Conservation (phyloP, 2,113 vertebrate species). For the Ctenomys sociabilis region DNA sequence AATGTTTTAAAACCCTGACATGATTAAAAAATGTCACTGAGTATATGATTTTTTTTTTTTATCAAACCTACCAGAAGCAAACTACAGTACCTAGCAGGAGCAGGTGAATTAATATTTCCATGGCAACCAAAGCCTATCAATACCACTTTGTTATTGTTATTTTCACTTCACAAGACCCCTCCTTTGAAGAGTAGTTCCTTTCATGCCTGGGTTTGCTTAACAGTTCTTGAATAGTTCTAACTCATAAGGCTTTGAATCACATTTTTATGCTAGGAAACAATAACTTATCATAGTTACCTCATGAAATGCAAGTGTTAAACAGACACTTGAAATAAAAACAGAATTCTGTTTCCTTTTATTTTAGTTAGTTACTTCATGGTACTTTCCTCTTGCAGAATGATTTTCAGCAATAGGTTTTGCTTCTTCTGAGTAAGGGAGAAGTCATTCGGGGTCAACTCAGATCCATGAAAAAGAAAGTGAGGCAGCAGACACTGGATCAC, state of each 20-base stretch:
- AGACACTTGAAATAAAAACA: constrained; percentile 46
- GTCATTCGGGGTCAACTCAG: background rate
- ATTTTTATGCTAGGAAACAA: constrained; percentile 46
- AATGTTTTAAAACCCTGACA: constrained; percentile 54
- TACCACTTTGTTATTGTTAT: constrained; percentile 70
- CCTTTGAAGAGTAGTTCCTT: constrained; percentile 56
- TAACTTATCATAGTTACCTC: constrained; percentile 63
- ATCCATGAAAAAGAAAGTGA: background rate
- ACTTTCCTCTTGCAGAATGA: background rate
- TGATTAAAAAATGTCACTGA: constrained; percentile 12
- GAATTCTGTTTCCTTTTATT: background rate
- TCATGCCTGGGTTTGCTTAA: constrained; percentile 53
- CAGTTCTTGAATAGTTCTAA: constrained; percentile 49
- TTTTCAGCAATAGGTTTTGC: background rate
- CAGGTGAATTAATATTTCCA: constrained; percentile 61
- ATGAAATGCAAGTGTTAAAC: constrained; percentile 59
- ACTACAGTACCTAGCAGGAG: constrained; percentile 47
- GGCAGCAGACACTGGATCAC: background rate
- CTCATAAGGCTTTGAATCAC: background rate
- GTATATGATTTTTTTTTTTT: constrained; percentile 61
- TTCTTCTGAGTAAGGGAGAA: background rate
- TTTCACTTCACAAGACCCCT: constrained; percentile 52
- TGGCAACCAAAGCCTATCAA: constrained; percentile 70
- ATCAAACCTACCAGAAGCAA: constrained; percentile 56
- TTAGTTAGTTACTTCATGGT: background rate